phyloP scores from a whole-genome alignment of 1,140 invertebrate species.

The Penaeus indicus region DNA sequence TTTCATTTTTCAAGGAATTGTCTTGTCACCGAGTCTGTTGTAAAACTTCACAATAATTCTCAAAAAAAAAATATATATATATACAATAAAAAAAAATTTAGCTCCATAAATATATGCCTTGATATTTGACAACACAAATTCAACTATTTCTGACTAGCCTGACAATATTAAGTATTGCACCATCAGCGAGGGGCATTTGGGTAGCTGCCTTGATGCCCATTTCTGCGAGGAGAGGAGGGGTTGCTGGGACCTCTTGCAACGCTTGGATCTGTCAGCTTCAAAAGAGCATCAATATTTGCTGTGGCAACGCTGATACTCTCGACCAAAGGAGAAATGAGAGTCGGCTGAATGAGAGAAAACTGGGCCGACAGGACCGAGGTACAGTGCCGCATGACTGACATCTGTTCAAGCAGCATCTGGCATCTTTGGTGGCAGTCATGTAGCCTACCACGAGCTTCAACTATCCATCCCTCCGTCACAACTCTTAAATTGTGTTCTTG shows the following conservation, averaged over 20 bases:
- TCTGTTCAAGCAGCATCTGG: slow-evolving; percentile 27
- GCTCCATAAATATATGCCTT: too few species aligned
- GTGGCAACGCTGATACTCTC: slow-evolving; percentile 21
- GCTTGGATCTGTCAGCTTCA: slow-evolving; percentile 61
- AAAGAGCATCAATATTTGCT: slow-evolving; percentile 33
- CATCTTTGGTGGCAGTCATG: slow-evolving; percentile 57
- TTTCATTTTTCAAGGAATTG: too few species aligned
- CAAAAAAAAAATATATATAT: too few species aligned
- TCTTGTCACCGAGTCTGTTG: too few species aligned
- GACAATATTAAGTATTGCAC: neutral
- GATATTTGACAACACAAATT: too few species aligned
- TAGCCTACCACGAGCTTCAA: slow-evolving; percentile 61
- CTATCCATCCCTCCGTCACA: slow-evolving; percentile 62
- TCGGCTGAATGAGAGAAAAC: slow-evolving; percentile 27
- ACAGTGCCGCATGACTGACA: slow-evolving; percentile 29
- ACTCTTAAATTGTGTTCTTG: slow-evolving; percentile 62
- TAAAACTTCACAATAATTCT: too few species aligned
- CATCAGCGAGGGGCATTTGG: neutral
- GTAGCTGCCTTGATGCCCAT: neutral
- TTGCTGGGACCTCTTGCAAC: slow-evolving; percentile 42
- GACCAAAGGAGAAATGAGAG: slow-evolving; percentile 36
- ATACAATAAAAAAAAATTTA: too few species aligned
- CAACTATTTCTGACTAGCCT: neutral
- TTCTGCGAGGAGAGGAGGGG: slow-evolving; percentile 20
- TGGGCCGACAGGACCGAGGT: slow-evolving; percentile 34